Percentiles rank a stretch among this genome's conserved stretches.
Evolutionary conservation across 2,113 vertebrate genomes (phyloP).

Genomic region (Ranitomeya imitator): DNA sequence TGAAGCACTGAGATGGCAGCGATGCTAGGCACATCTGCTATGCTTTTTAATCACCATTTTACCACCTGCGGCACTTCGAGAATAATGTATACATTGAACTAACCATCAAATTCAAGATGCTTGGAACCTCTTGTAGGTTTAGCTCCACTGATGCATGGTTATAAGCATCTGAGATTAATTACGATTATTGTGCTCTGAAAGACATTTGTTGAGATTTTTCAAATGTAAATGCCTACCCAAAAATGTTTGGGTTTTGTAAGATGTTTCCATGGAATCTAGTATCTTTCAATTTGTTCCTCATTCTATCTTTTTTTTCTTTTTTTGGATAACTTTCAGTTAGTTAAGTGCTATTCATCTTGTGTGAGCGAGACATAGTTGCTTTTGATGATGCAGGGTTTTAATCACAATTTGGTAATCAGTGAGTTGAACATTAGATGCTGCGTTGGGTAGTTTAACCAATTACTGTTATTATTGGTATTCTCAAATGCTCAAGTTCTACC

Average conservation of each 20-base stretch:
- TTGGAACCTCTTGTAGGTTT: neutral
- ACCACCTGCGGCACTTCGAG: neutral
- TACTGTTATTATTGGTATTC: constrained; percentile 4
- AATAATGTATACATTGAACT: neutral
- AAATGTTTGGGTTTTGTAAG: constrained; percentile 37
- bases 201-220: constrained; percentile 23
- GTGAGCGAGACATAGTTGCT: neutral
- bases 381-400: neutral
- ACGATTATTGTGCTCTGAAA: constrained; percentile 33
- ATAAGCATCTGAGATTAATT: constrained; percentile 39
- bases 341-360: neutral
- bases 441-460: constrained; percentile 8
- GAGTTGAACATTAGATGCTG: neutral
- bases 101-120: neutral
- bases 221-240: constrained; percentile 21
- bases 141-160: neutral
- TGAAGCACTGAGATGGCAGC: neutral
- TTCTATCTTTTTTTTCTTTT: constrained; percentile 1
- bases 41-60: neutral
- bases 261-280: constrained; percentile 41
- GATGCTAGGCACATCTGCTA: constrained; percentile 3
- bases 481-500: neutral
- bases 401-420: constrained; percentile 17
- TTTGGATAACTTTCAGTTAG: constrained; percentile 7
- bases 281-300: neutral